Evolutionary conservation across 2,797 vertebrate species (phyloP).

Genomic region (Vipera ursinii): DNA sequence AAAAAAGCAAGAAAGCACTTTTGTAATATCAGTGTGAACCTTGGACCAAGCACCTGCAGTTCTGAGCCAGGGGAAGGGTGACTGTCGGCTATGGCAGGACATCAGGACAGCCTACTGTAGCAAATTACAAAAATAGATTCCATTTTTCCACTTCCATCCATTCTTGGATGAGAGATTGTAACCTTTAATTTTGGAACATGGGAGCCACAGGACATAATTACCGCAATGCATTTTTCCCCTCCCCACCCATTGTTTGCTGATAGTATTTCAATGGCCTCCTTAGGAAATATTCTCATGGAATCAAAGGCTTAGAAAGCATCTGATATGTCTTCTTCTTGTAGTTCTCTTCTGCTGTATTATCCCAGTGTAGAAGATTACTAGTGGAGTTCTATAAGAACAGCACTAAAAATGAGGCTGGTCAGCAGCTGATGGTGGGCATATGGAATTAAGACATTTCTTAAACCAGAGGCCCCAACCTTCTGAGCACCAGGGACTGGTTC

Average conservation of each 20-base stretch:
- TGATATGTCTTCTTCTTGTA: neutral
- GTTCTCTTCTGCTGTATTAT: neutral
- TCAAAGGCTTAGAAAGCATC: neutral
- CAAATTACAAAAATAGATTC: slow-evolving; percentile 28
- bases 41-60: slow-evolving; percentile 10
- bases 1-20: slow-evolving; percentile 26
- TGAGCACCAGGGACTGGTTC: too few relatives aligned
- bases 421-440: too few relatives aligned
- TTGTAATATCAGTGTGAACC: slow-evolving; percentile 19
- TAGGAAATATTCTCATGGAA: neutral
- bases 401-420: neutral
- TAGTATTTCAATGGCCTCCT: neutral
- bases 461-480: too few relatives aligned
- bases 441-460: neutral
- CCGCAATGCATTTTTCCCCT: neutral
- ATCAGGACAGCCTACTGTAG: neutral
- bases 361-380: neutral
- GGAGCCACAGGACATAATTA: neutral
- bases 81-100: neutral
- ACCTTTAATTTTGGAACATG: slow-evolving; percentile 9
- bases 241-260: neutral
- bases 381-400: neutral
- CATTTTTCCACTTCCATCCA: neutral
- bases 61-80: neutral
- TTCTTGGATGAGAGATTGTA: neutral